These are phyloP conservation scores for Heliconius melpomene DNA, from an alignment of 1,140 invertebrate species.

Conservation along the genomic window DNA sequence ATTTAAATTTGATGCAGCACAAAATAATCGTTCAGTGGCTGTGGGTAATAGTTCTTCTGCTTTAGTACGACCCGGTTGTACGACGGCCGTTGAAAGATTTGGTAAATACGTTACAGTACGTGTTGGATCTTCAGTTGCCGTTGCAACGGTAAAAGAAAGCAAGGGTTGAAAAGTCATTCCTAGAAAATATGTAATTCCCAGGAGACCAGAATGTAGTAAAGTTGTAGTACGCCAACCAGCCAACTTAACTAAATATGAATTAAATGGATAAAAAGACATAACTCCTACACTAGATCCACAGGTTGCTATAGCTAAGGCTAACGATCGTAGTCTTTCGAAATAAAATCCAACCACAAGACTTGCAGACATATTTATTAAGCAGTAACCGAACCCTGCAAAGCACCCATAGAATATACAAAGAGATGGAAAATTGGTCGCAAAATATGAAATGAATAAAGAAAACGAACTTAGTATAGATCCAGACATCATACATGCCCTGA, in stretches of 20 bases:
- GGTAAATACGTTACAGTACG: slow-evolving; percentile 76
- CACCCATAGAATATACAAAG: slow-evolving; percentile 66
- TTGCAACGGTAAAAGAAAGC: slow-evolving; percentile 61
- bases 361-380: slow-evolving; percentile 83
- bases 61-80: slow-evolving; percentile 41
- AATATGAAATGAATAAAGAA: slow-evolving; percentile 65
- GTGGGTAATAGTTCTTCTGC: slow-evolving; percentile 52
- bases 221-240: slow-evolving; percentile 88
- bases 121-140: slow-evolving; percentile 61
- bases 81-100: slow-evolving; percentile 53
- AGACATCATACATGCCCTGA: slow-evolving; percentile 85
- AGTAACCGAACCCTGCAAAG: slow-evolving; percentile 90
- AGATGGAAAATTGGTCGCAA: slow-evolving; percentile 52
- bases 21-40: slow-evolving; percentile 64
- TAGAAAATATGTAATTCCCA: slow-evolving; percentile 64
- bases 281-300: slow-evolving; percentile 91
- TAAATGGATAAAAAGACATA: slow-evolving; percentile 86
- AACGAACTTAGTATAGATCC: slow-evolving; percentile 79
- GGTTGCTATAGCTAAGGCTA: slow-evolving; percentile 89
- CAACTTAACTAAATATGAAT: slow-evolving; percentile 83
- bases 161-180: slow-evolving; percentile 67
- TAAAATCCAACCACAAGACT: slow-evolving; percentile 90
- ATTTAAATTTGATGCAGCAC: slow-evolving; percentile 66
- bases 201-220: slow-evolving; percentile 85
- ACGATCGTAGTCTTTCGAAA: slow-evolving; percentile 89